Percentiles rank a stretch among this genome's conserved stretches.
Evolutionary conservation across 2,888 invertebrate species (phyloP).

Genomic region (Antitype chi): DNA sequence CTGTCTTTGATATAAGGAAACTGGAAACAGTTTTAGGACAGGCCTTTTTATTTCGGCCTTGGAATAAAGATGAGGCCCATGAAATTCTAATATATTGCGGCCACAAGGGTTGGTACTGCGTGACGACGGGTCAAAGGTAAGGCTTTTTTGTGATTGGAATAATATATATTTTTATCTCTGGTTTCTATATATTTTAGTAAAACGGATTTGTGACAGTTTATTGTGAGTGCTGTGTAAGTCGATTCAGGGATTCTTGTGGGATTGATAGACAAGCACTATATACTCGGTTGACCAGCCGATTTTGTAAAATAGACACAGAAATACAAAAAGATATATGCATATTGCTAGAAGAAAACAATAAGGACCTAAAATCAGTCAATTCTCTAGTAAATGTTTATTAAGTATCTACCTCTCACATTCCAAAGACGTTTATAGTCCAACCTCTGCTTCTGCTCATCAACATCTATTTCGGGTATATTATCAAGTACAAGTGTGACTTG

Average conservation of each 20-base stretch:
- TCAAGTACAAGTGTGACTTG: too few species aligned
- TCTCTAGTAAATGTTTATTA: too few species aligned
- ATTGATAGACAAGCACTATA: background rate
- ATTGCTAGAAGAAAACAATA: background rate
- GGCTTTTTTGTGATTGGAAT: constrained; percentile 46
- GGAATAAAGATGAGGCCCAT: constrained; percentile 41
- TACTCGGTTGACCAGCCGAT: background rate
- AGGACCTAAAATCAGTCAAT: background rate
- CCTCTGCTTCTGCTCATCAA: too few species aligned
- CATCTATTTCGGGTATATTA: too few species aligned
- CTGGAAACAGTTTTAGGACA: constrained; percentile 32
- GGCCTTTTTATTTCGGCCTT: constrained; percentile 12
- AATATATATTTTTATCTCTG: constrained; percentile 28
- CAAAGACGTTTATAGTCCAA: too few species aligned
- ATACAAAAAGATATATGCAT: background rate
- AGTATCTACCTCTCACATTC: background rate
- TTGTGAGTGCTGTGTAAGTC: background rate
- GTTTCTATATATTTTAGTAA: background rate
- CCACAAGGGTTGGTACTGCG: constrained; percentile 6
- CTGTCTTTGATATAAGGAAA: constrained; percentile 17
- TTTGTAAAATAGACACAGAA: background rate
- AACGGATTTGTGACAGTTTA: constrained; percentile 14
- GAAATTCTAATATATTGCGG: constrained; percentile 52
- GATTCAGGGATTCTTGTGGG: background rate
- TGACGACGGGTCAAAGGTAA: constrained; percentile 21